phyloP scores from a whole-genome alignment of 2,888 invertebrate genomes.

The Cotesia congregata region DNA sequence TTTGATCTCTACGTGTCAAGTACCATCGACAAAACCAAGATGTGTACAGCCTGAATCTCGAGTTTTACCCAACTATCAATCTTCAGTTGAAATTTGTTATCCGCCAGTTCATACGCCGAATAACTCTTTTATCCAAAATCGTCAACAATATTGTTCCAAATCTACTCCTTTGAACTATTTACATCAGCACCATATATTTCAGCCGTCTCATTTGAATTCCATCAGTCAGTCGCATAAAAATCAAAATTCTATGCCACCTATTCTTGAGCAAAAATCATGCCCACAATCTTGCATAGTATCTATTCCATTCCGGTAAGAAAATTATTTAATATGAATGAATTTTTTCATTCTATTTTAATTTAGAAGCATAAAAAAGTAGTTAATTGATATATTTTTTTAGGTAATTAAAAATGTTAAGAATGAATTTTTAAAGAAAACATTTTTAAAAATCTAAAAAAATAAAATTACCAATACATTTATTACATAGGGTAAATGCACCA shows the following conservation, averaged over 20 bases:
- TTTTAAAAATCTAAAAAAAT: too few relatives aligned
- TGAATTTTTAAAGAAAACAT: too few relatives aligned
- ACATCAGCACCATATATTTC: neutral
- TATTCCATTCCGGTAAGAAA: slow-evolving; percentile 24
- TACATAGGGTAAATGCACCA: too few relatives aligned
- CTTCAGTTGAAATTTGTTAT: neutral
- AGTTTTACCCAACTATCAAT: neutral
- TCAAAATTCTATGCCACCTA: neutral
- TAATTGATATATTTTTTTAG: too few relatives aligned
- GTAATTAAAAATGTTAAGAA: too few relatives aligned
- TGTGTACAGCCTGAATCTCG: neutral
- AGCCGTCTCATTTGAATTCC: slow-evolving; percentile 16
- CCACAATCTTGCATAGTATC: slow-evolving; percentile 26
- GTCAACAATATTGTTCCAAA: neutral
- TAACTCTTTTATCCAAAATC: neutral
- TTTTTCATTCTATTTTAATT: too few relatives aligned
- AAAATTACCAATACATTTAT: too few relatives aligned
- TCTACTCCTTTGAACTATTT: too few relatives aligned
- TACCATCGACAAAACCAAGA: neutral
- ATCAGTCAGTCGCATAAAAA: neutral
- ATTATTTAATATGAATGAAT: too few relatives aligned
- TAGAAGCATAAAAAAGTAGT: too few relatives aligned
- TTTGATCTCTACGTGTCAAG: slow-evolving; percentile 7
- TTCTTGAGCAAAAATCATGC: slow-evolving; percentile 23
- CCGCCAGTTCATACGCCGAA: neutral